Evolutionary conservation across 2,888 invertebrate species (phyloP), one percentile per base, ranked within the genome.

Genomic region (Eristalis intricaria): DNA sequence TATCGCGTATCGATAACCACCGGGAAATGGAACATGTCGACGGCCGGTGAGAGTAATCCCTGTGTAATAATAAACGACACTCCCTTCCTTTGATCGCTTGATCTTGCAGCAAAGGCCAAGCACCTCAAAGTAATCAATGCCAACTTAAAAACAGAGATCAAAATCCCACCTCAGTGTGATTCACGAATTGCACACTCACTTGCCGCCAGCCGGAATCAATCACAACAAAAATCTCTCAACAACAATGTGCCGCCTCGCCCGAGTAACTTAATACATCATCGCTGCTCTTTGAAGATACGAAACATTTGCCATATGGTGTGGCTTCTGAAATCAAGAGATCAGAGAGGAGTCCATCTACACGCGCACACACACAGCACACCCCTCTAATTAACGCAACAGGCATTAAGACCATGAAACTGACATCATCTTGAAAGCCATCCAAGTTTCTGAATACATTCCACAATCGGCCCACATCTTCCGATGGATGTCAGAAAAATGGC

Each of bases 341-440:
- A 1, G n/a, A n/a, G n/a, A n/a, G n/a, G n/a, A n/a, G n/a, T n/a
- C 38, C 38, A 40, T 40, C 38, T 1, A 13, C 76, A 58, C 22
- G 10, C 40, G 22, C 26, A 7, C 32, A 32, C 50, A 15, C 23
- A 66, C 32, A 13, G 4, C 43, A 22, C 40, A 13, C n/a, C 63
- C 32, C 2, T 13, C 56, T 69, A 29, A 78, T 78, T 56, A 70
- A 38, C n/a, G 32, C 69, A 32, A 13, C 22, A 35, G 8, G 22
- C 77, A 70, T 40, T 64, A 19, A 56, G 32, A 43, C n/a, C 19
- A 38, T 23, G 23, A 22, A 11, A 38, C 58, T 58, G 61, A 64
- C 56, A 70, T 64, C 29, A 63, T 70, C 29, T 78, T 78, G 77
- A 70, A 38, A 64, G 23, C 38, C 50, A 26, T 78, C 63, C 69